These are phyloP conservation scores for Volucella bombylans DNA, from an alignment of 2,888 invertebrate species.

Conservation along the genomic window DNA sequence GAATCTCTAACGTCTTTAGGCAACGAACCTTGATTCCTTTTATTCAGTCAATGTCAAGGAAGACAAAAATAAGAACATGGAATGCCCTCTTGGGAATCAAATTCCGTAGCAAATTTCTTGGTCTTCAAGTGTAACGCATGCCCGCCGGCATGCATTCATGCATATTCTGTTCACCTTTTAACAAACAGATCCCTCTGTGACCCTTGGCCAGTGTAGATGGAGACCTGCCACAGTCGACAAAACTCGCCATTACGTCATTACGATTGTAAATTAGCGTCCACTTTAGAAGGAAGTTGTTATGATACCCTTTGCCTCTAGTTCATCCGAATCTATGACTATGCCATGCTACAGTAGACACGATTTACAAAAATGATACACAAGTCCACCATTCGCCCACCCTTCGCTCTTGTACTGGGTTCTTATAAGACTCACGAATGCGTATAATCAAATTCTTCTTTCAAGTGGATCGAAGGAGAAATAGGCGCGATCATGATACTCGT, in stretches of 20 bases:
- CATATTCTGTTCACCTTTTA: constrained; percentile 43
- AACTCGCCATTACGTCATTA: constrained; percentile 54
- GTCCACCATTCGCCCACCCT: constrained; percentile 17
- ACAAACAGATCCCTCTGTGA: constrained; percentile 52
- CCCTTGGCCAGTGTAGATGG: constrained; percentile 17
- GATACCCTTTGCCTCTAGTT: constrained; percentile 17
- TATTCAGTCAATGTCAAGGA: constrained; percentile 30
- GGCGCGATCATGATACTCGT: constrained; percentile 38
- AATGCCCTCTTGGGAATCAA: constrained; percentile 48
- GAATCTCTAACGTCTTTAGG: constrained; percentile 62
- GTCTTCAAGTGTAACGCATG: constrained; percentile 40
- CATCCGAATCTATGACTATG: constrained; percentile 24
- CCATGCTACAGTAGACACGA: constrained; percentile 57
- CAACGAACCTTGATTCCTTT: constrained; percentile 73
- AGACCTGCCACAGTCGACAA: constrained; percentile 48
- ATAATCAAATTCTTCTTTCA: constrained; percentile 47
- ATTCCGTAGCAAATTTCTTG: constrained; percentile 38
- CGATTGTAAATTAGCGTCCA: constrained; percentile 64
- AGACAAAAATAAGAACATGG: constrained; percentile 8
- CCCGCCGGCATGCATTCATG: constrained; percentile 59
- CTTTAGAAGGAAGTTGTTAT: constrained; percentile 31
- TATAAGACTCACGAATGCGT: background rate
- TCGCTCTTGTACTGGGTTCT: background rate
- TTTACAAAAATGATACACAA: background rate
- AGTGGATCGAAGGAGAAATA: constrained; percentile 60